A percentile compares a stretch with the other conserved stretches of the same genome.
Evolutionary conservation across 2,888 invertebrate species (phyloP).

Genomic region (Micropterix aruncella): DNA sequence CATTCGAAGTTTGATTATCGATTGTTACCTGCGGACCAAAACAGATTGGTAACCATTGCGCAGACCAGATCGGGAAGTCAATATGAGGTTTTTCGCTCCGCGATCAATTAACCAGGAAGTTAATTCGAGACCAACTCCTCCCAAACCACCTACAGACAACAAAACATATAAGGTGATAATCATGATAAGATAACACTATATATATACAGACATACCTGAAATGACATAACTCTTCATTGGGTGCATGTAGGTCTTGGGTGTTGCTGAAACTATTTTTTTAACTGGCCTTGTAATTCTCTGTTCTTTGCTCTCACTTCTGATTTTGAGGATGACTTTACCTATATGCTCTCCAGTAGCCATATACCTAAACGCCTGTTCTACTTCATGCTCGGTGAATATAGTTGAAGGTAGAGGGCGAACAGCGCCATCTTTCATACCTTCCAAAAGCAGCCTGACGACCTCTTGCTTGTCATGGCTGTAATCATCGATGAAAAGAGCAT

Average conservation of each 20-base stretch:
- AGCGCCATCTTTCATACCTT: conserved; percentile 79
- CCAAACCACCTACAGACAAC: conserved; percentile 54
- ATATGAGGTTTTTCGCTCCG: conserved; percentile 72
- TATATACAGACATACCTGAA: conserved; percentile 49
- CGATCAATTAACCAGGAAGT: conserved; percentile 78
- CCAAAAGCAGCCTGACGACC: conserved; percentile 63
- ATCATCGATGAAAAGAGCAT: conserved; percentile 74
- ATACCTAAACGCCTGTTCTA: conserved; percentile 86
- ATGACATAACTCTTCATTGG: conserved; percentile 62
- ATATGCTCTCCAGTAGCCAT: conserved; percentile 98
- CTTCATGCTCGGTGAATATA: conserved; percentile 72
- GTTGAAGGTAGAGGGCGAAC: conserved; percentile 80
- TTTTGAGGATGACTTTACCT: conserved; percentile 88
- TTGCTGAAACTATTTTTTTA: conserved; percentile 54
- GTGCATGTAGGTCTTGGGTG: conserved; percentile 76
- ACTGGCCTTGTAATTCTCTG: conserved; percentile 27
- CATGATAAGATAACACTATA: neutral
- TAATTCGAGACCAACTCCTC: conserved; percentile 93
- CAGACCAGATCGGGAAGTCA: conserved; percentile 83
- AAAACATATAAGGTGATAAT: neutral
- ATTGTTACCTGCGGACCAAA: conserved; percentile 57
- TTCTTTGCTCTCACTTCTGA: conserved; percentile 64
- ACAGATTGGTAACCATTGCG: conserved; percentile 87
- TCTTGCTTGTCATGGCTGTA: conserved; percentile 54
- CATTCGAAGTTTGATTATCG: conserved; percentile 60